phyloP scores from a whole-genome alignment of 2,113 vertebrate species.

The Tragelaphus buxtoni region DNA sequence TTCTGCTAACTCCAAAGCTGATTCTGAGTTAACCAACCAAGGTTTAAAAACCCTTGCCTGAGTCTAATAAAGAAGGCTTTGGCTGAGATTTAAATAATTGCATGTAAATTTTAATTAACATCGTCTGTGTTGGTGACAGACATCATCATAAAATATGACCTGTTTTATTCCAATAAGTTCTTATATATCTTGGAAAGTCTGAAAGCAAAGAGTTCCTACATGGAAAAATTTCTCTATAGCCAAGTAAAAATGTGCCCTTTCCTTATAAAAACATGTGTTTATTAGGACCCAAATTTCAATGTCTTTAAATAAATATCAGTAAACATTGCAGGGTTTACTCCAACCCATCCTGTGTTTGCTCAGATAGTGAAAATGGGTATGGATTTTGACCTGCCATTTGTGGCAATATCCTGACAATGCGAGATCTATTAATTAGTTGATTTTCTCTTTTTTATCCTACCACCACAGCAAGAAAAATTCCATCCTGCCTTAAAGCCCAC shows the following conservation, averaged over 20 bases:
- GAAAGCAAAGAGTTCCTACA: not conserved
- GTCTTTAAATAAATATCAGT: not conserved
- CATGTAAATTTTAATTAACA: not conserved
- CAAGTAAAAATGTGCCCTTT: not conserved
- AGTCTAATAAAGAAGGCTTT: not conserved
- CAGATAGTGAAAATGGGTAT: not conserved
- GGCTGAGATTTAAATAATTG: conserved; percentile 3
- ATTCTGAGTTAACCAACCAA: not conserved
- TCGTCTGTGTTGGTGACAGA: not conserved
- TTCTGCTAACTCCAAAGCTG: not conserved
- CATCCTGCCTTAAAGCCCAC: conserved; percentile 70
- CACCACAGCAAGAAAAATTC: conserved; percentile 73
- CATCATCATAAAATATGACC: not conserved
- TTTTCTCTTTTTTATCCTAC: conserved; percentile 32
- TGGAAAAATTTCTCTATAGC: not conserved
- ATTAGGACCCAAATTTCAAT: not conserved
- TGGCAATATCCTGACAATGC: not conserved
- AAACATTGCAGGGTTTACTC: not conserved
- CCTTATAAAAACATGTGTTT: not conserved
- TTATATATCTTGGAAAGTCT: not conserved
- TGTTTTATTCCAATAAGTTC: not conserved
- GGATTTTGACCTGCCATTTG: not conserved
- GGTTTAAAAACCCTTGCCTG: not conserved
- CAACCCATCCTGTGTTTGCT: not conserved
- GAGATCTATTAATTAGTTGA: not conserved